These are phyloP conservation scores for Escarpia spicata DNA, from an alignment of 2,888 invertebrate species.

Conservation along the genomic window DNA sequence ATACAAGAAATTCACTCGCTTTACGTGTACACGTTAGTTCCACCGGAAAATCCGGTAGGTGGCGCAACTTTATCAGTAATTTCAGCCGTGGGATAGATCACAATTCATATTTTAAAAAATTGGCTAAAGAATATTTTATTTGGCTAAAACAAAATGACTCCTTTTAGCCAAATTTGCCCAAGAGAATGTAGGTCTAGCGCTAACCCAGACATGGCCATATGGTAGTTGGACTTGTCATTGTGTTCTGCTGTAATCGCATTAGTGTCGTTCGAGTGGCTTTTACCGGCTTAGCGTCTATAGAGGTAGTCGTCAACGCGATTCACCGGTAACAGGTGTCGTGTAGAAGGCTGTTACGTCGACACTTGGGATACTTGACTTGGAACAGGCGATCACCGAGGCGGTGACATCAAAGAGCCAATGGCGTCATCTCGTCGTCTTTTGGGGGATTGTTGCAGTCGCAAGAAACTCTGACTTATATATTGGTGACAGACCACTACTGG, in stretches of 20 bases:
- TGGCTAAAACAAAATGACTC: too few species aligned
- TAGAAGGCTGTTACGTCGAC: not conserved
- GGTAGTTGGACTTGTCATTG: not conserved
- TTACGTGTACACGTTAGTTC: too few species aligned
- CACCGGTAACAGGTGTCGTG: not conserved
- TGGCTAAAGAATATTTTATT: too few species aligned
- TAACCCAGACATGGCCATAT: slow-evolving; percentile 1
- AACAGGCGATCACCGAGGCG: not conserved
- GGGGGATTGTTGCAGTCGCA: not conserved
- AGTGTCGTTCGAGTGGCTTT: not conserved
- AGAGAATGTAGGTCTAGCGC: too few species aligned
- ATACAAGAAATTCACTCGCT: too few species aligned
- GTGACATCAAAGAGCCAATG: not conserved
- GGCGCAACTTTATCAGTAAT: too few species aligned
- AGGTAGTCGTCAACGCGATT: not conserved
- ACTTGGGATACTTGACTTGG: not conserved
- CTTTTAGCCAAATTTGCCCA: too few species aligned
- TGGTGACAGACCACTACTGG: too few species aligned
- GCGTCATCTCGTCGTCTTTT: not conserved
- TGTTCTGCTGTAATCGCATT: not conserved
- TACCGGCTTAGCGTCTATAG: not conserved
- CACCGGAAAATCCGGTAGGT: too few species aligned
- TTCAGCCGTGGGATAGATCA: too few species aligned
- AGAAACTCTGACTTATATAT: too few species aligned
- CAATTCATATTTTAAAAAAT: too few species aligned